These are phyloP conservation scores for Recurvirostra avosetta DNA, from an alignment of 2,113 vertebrate species.

Conservation along the genomic window DNA sequence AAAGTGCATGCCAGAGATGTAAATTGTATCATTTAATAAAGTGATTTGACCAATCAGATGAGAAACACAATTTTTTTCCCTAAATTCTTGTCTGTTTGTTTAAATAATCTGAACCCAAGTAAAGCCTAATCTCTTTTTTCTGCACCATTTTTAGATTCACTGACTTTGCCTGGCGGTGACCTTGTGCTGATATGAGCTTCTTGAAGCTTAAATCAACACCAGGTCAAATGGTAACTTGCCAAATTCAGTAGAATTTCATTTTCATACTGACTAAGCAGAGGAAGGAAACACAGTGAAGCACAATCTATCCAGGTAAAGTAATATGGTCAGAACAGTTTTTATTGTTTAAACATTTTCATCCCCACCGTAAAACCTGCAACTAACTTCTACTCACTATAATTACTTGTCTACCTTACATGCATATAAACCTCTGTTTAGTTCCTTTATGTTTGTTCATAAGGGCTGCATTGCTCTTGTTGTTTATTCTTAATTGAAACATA, in stretches of 20 bases:
- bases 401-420: neutral
- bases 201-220: slow-evolving; percentile 37
- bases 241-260: slow-evolving; percentile 16
- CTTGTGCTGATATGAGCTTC: neutral
- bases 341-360: neutral
- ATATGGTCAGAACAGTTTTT: neutral
- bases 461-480: neutral
- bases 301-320: neutral
- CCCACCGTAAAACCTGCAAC: neutral
- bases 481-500: neutral
- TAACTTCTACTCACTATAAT: neutral
- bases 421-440: neutral
- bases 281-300: neutral
- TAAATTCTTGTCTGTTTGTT: slow-evolving; percentile 40
- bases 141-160: slow-evolving; percentile 22
- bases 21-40: slow-evolving; percentile 72
- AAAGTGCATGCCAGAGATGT: slow-evolving; percentile 43
- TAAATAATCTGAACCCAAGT: slow-evolving; percentile 46
- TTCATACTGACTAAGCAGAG: slow-evolving; percentile 5
- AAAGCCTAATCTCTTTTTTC: slow-evolving; percentile 26
- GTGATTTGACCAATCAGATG: slow-evolving; percentile 47
- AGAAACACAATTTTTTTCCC: slow-evolving; percentile 49
- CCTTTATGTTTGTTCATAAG: neutral
- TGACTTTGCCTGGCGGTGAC: slow-evolving; percentile 39
- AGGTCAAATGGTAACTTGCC: slow-evolving; percentile 15